Evolutionary conservation across 2,797 vertebrate species (phyloP).

Genomic region (Tragelaphus eurycerus): DNA sequence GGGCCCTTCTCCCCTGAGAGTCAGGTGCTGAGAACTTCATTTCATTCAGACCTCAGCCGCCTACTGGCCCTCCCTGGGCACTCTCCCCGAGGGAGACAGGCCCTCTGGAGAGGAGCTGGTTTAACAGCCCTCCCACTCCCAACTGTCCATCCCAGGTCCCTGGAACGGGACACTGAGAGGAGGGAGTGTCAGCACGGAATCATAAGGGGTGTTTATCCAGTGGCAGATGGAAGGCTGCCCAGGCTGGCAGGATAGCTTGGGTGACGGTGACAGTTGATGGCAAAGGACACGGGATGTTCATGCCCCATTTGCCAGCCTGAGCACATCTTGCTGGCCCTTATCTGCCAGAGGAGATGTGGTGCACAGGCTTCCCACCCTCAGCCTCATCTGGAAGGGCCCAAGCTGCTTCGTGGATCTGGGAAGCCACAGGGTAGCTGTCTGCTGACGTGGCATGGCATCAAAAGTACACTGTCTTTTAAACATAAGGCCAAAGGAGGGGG

Average conservation of each 20-base stretch:
- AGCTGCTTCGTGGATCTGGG: background rate
- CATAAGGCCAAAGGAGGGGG: background rate
- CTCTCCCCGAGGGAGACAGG: background rate
- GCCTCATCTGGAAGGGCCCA: background rate
- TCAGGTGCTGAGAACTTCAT: background rate
- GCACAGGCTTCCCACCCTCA: background rate
- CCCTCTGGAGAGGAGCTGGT: background rate
- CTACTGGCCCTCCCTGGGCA: background rate
- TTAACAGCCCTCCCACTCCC: background rate
- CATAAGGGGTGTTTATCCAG: fast-evolving
- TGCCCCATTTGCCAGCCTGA: background rate
- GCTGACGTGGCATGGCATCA: background rate
- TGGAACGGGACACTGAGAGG: background rate
- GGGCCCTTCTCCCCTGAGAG: background rate
- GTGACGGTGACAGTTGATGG: background rate
- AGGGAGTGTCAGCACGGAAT: background rate
- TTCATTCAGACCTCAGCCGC: background rate
- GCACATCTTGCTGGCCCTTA: background rate
- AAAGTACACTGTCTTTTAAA: background rate
- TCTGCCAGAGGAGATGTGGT: background rate
- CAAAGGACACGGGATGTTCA: background rate
- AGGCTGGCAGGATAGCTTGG: background rate
- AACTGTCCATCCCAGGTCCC: background rate
- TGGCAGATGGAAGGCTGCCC: background rate
- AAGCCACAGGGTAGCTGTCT: background rate